These are phyloP conservation scores for Poecilia velifera DNA, from an alignment of 2,797 vertebrate genomes.

Conservation along the genomic window DNA sequence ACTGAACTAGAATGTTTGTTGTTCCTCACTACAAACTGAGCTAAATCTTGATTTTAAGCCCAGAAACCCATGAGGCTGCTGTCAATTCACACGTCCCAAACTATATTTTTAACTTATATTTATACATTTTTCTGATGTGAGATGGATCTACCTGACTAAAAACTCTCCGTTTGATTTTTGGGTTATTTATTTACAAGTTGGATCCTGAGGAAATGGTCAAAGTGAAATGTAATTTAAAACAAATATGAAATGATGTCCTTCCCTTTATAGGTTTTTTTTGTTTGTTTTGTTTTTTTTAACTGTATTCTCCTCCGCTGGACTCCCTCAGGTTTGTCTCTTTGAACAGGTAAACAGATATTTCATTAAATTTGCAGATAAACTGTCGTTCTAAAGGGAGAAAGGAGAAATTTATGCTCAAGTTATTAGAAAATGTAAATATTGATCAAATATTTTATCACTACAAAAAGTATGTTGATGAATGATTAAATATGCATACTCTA, in stretches of 20 bases:
- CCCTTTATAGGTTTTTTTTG: background rate
- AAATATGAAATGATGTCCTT: too few relatives aligned
- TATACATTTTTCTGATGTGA: background rate
- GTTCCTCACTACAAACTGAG: background rate
- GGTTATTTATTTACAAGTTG: background rate
- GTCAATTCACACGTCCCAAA: background rate
- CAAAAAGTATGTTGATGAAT: too few relatives aligned
- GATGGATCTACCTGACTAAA: background rate
- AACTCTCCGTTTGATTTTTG: background rate
- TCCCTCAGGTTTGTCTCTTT: background rate
- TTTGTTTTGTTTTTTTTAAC: background rate
- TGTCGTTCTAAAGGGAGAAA: background rate
- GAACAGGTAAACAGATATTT: background rate
- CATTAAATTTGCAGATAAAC: background rate
- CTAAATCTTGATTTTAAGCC: background rate
- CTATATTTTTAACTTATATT: background rate
- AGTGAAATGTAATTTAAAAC: background rate
- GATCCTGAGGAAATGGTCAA: background rate
- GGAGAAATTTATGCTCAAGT: background rate
- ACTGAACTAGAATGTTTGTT: background rate
- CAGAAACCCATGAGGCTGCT: background rate
- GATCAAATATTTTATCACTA: background rate
- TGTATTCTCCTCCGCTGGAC: background rate
- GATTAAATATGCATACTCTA: background rate
- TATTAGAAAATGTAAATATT: background rate